A percentile compares a stretch with the other conserved stretches of the same genome.
Evolutionary conservation across 2,888 invertebrate species (phyloP).

Genomic region (Oligia fasciuncula): DNA sequence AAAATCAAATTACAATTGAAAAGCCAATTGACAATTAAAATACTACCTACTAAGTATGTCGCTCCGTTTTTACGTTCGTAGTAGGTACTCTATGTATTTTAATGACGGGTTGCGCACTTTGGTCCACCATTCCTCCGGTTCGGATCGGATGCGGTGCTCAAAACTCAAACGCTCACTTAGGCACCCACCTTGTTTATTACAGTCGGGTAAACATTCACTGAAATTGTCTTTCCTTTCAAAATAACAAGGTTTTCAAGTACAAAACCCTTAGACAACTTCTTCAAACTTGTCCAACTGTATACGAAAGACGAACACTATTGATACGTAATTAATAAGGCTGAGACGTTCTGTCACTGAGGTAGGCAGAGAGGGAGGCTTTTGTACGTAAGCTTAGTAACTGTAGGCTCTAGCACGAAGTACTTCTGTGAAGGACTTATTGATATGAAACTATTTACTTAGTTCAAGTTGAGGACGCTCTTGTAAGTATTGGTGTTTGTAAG

Average conservation of each 20-base stretch:
- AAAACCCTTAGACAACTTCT: neutral
- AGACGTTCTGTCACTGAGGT: conserved; percentile 15
- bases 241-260: neutral
- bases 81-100: neutral
- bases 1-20: neutral
- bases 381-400: conserved; percentile 24
- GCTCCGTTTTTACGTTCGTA: neutral
- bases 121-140: neutral
- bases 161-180: no score
- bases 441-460: conserved; percentile 24
- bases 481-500: conserved; percentile 13
- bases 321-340: conserved; percentile 30
- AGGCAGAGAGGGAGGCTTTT: conserved; percentile 2
- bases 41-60: neutral
- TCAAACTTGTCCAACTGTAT: conserved; percentile 9
- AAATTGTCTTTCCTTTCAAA: neutral
- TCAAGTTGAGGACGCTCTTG: conserved; percentile 5
- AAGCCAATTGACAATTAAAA: neutral
- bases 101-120: neutral
- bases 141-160: neutral
- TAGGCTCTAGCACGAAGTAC: neutral
- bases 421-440: conserved; percentile 40
- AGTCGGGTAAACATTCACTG: neutral
- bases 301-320: conserved; percentile 24
- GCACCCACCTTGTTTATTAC: neutral